Evolutionary conservation across 2,113 vertebrate genomes (phyloP).

Genomic region (Chamaetylas fuelleborni): DNA sequence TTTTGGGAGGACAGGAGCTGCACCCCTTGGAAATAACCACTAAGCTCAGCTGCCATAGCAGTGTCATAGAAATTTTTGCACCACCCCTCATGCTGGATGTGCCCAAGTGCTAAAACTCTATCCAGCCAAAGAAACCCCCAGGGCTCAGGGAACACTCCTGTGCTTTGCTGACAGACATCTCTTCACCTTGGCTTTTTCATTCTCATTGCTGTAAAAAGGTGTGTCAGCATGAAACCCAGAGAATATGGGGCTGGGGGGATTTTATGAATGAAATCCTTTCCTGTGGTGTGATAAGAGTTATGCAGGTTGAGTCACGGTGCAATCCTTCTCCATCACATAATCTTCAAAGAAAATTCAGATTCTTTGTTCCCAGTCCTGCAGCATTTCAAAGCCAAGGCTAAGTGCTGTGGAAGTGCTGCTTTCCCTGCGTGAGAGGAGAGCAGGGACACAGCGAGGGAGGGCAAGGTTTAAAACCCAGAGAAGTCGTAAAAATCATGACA

Average conservation of each 20-base stretch:
- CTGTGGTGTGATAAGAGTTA: neutral
- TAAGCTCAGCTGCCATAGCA: rapidly evolving
- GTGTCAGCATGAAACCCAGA: neutral
- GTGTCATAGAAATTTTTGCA: neutral
- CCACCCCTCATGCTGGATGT: rapidly evolving
- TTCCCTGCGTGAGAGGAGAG: neutral
- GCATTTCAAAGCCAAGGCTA: neutral
- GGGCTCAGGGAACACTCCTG: neutral
- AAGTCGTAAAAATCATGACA: neutral
- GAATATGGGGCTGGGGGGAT: neutral
- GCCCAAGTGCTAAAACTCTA: neutral
- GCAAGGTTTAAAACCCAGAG: neutral
- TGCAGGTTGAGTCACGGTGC: neutral
- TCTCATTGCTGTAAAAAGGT: neutral
- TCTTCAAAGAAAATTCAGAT: neutral
- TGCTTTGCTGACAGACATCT: neutral
- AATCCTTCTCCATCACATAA: neutral
- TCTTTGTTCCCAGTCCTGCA: neutral
- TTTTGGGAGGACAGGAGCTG: neutral
- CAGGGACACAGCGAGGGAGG: neutral
- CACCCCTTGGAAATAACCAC: neutral
- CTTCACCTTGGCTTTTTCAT: neutral
- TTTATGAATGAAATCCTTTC: neutral
- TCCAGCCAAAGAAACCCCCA: neutral
- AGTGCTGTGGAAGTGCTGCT: neutral